A percentile compares a stretch with the other conserved stretches of the same genome.
Conservation (phyloP, 2,797 vertebrate species). For the Paguma larvata region DNA sequence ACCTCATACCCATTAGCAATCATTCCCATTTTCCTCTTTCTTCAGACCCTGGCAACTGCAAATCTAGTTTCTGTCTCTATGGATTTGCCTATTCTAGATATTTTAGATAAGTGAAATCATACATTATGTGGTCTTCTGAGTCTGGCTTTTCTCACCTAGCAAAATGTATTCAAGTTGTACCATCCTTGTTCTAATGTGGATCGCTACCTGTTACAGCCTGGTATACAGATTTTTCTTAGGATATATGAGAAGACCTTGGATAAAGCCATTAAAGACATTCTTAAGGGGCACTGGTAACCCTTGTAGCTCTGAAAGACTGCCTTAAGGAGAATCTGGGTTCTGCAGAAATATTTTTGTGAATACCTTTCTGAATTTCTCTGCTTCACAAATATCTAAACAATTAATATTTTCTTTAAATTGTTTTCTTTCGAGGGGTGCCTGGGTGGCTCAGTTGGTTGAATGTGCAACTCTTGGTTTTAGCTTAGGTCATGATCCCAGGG, state of each 20-base stretch:
- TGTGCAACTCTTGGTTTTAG: too few relatives aligned
- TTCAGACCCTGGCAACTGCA: neutral
- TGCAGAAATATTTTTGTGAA: neutral
- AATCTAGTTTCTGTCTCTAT: neutral
- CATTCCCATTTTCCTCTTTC: neutral
- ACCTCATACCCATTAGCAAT: neutral
- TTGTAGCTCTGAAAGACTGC: neutral
- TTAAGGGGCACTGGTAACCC: neutral
- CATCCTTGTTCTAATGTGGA: neutral
- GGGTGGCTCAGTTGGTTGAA: too few relatives aligned
- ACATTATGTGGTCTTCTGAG: neutral
- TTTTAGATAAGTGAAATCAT: neutral
- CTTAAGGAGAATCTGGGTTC: neutral
- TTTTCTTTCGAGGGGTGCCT: neutral
- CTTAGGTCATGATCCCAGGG: too few relatives aligned
- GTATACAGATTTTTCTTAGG: neutral
- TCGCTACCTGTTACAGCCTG: neutral
- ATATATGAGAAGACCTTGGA: neutral
- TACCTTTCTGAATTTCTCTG: neutral
- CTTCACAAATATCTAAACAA: neutral
- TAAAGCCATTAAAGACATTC: neutral
- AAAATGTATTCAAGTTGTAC: slow-evolving; percentile 13
- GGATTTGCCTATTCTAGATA: neutral
- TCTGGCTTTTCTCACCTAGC: slow-evolving; percentile 35
- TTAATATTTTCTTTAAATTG: slow-evolving; percentile 6